A percentile compares a stretch with the other conserved stretches of the same genome.
Conservation (phyloP, 2,888 invertebrate genomes). For the Aproaerema taeniolella region DNA sequence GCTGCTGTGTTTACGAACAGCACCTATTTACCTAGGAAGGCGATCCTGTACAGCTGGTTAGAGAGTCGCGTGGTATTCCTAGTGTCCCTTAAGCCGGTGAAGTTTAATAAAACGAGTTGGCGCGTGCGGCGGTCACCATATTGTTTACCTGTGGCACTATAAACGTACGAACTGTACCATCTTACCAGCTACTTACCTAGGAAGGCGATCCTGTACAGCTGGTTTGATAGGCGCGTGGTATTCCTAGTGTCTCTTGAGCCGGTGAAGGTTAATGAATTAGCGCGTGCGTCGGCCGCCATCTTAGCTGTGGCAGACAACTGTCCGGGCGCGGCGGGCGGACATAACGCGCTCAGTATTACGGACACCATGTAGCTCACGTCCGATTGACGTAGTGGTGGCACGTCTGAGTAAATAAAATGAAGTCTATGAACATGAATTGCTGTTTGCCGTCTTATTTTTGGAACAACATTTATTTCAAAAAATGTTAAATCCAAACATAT, state of each 20-base stretch:
- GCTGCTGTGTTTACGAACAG: too few relatives aligned
- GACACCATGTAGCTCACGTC: slow-evolving; percentile 95
- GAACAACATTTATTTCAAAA: too few relatives aligned
- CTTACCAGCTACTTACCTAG: slow-evolving; percentile 80
- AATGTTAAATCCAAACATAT: background rate
- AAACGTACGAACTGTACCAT: too few relatives aligned
- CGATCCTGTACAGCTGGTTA: slow-evolving; percentile 88
- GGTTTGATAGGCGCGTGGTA: slow-evolving; percentile 85
- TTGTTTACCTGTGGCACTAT: too few relatives aligned
- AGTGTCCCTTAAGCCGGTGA: slow-evolving; percentile 87
- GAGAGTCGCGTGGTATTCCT: slow-evolving; percentile 87
- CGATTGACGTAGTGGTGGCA: slow-evolving; percentile 90
- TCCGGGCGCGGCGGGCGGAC: slow-evolving; percentile 79
- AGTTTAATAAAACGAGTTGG: slow-evolving; percentile 89
- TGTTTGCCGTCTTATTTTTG: too few relatives aligned
- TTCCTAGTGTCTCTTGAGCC: slow-evolving; percentile 88
- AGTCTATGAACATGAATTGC: too few relatives aligned
- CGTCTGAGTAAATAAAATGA: too few relatives aligned
- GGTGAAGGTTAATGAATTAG: slow-evolving; percentile 89
- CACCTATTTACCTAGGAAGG: slow-evolving; percentile 83
- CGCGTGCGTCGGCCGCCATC: slow-evolving; percentile 82
- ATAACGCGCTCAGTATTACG: slow-evolving; percentile 91
- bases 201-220: slow-evolving; percentile 89
- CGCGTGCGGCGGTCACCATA: too few relatives aligned
- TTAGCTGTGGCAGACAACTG: slow-evolving; percentile 86